These are phyloP conservation scores for Nettapus auritus DNA, from an alignment of 2,113 vertebrate species.

Conservation along the genomic window DNA sequence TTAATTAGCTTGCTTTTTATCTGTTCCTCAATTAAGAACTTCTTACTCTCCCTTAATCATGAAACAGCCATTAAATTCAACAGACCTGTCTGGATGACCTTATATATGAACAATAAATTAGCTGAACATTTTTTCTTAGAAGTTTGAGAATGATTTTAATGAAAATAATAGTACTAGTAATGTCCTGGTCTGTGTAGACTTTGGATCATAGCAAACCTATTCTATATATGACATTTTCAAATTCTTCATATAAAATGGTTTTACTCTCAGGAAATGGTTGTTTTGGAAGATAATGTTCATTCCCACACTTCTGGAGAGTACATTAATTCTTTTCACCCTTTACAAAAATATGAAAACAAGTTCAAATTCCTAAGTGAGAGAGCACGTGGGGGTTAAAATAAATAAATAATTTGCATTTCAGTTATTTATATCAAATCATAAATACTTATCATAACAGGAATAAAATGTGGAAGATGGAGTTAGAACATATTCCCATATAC, in stretches of 20 bases:
- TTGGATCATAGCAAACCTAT: not conserved
- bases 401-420: not conserved
- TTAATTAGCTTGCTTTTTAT: conserved; percentile 83
- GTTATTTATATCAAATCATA: not conserved
- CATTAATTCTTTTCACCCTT: not conserved
- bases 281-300: not conserved
- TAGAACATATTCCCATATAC: not conserved
- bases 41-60: conserved; percentile 73
- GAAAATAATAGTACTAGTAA: conserved; percentile 41
- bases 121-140: conserved; percentile 63
- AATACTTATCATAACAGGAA: not conserved
- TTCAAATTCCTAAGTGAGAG: not conserved
- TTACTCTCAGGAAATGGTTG: not conserved
- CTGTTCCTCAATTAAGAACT: conserved; percentile 77
- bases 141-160: conserved; percentile 31
- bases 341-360: not conserved
- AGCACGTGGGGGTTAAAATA: not conserved
- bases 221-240: not conserved
- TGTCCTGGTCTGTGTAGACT: conserved; percentile 36
- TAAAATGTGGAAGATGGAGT: not conserved
- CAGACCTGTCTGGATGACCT: conserved; percentile 74
- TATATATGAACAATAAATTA: conserved; percentile 75
- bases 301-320: not conserved
- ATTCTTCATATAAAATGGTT: not conserved
- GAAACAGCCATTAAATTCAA: conserved; percentile 77